Conservation (phyloP, 2,888 invertebrate genomes). For the Drosophila cracens region DNA sequence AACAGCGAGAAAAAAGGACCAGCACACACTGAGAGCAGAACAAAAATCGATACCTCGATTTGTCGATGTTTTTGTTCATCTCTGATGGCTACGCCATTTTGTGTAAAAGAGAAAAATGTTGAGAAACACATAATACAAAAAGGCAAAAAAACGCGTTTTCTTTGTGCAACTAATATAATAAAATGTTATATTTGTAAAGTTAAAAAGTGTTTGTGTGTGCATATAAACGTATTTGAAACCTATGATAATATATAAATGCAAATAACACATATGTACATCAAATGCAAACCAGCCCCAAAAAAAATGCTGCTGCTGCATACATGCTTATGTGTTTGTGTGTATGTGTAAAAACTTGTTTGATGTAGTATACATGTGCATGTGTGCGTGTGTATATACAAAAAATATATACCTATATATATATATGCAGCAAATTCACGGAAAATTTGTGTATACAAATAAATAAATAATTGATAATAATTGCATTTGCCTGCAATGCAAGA, state of each 20-base stretch:
- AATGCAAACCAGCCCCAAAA: not conserved
- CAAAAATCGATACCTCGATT: slow-evolving; percentile 4
- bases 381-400: slow-evolving; percentile 12
- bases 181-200: not conserved
- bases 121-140: slow-evolving; percentile 34
- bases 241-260: not conserved
- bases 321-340: slow-evolving; percentile 19
- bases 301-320: slow-evolving; percentile 7
- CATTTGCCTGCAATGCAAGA: not conserved
- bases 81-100: slow-evolving; percentile 60
- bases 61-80: slow-evolving; percentile 25
- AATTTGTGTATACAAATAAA: not conserved
- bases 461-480: slow-evolving; percentile 3
- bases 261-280: not conserved
- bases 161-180: slow-evolving; percentile 11
- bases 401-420: not conserved
- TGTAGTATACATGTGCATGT: slow-evolving; percentile 20
- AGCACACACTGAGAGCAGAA: not conserved
- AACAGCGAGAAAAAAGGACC: not conserved
- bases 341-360: slow-evolving; percentile 53
- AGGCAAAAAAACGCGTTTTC: slow-evolving; percentile 11
- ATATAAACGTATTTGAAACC: not conserved
- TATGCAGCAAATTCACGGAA: not conserved
- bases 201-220: slow-evolving; percentile 11
- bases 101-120: slow-evolving; percentile 62